Percentiles rank a stretch among this genome's conserved stretches.
Evolutionary conservation across 2,113 vertebrate species (phyloP).

Genomic region (Bothrops jararaca): DNA sequence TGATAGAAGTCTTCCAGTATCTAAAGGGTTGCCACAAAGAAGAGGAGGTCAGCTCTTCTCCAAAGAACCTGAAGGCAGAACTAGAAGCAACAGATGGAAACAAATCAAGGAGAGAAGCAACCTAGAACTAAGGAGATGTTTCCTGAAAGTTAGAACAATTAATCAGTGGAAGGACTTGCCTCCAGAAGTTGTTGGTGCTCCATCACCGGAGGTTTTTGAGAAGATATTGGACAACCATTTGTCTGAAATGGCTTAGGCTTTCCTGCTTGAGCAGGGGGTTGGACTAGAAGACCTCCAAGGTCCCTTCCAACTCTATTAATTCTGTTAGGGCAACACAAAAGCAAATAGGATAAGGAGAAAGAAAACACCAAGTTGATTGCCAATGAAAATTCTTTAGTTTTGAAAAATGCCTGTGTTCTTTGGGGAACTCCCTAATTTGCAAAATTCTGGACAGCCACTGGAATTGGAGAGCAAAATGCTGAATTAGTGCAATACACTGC

Average conservation of each 20-base stretch:
- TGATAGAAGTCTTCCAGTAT: too few species aligned
- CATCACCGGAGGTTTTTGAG: too few species aligned
- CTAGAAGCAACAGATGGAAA: too few species aligned
- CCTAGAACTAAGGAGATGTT: too few species aligned
- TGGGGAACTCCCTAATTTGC: background rate
- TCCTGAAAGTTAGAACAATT: too few species aligned
- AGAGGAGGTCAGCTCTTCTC: too few species aligned
- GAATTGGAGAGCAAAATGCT: background rate
- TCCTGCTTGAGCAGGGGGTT: background rate
- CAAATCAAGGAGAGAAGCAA: too few species aligned
- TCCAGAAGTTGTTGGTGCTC: too few species aligned
- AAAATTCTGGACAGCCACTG: background rate
- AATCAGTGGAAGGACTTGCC: accelerated
- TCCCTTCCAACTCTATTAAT: background rate
- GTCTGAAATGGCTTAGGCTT: background rate
- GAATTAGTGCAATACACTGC: background rate
- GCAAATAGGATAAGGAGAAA: background rate
- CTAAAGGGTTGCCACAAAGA: too few species aligned
- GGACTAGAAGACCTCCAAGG: background rate
- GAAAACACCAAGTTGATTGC: too few species aligned
- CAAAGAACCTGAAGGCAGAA: too few species aligned
- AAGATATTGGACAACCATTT: too few species aligned
- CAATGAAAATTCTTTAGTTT: background rate
- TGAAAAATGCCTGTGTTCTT: background rate
- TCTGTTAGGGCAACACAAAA: background rate